These are phyloP conservation scores for Ophion slaviceki DNA, from an alignment of 2,888 invertebrate genomes.

Conservation along the genomic window DNA sequence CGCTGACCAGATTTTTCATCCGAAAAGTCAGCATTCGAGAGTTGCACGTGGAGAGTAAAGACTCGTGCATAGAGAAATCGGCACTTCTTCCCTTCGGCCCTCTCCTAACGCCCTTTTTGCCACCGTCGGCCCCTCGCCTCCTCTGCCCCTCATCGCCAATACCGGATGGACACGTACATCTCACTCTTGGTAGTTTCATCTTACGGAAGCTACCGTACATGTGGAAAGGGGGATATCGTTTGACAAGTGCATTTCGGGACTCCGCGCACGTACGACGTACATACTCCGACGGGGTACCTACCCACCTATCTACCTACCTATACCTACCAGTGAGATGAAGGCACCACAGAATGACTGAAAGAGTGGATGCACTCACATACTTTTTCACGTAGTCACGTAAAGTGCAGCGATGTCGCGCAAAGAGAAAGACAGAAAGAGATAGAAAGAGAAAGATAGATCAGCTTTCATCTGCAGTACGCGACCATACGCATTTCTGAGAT, in stretches of 20 bases:
- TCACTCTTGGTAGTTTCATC: conserved; percentile 52
- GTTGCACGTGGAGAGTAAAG: conserved; percentile 6
- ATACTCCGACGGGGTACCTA: conserved; percentile 43
- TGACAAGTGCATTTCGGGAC: conserved; percentile 69
- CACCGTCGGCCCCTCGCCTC: neutral
- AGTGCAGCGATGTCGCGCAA: conserved; percentile 53
- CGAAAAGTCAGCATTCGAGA: conserved; percentile 24
- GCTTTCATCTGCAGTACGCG: conserved; percentile 41
- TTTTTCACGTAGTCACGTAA: conserved; percentile 67
- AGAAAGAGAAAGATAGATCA: neutral
- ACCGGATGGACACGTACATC: conserved; percentile 56
- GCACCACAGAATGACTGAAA: conserved; percentile 54
- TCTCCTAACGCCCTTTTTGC: neutral
- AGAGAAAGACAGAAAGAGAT: conserved; percentile 2
- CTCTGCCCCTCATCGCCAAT: neutral
- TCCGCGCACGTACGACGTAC: conserved; percentile 66
- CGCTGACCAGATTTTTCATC: conserved; percentile 48
- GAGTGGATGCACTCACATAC: conserved; percentile 62
- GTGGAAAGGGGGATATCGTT: conserved; percentile 51
- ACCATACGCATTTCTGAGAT: conserved; percentile 44
- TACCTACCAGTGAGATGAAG: conserved; percentile 38
- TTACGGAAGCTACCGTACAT: conserved; percentile 54
- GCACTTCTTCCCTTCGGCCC: neutral
- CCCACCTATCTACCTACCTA: neutral
- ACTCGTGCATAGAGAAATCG: conserved; percentile 43